Percentiles rank a stretch among this genome's conserved stretches.
phyloP scores from a whole-genome alignment of 2,888 invertebrate genomes.

The Artemia sp. region DNA sequence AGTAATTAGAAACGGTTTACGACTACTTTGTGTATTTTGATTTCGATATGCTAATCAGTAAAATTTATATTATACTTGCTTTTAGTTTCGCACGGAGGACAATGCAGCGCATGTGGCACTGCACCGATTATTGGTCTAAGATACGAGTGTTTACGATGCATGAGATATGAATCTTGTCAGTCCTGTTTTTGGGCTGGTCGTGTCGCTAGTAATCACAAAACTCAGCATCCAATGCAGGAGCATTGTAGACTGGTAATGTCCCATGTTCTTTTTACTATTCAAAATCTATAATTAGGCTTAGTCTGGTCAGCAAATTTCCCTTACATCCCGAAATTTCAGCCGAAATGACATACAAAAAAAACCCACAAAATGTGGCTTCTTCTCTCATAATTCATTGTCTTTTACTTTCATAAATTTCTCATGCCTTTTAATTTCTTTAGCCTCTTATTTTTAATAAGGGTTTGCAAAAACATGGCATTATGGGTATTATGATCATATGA shows the following conservation, averaged over 20 bases:
- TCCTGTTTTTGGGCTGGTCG: constrained; percentile 47
- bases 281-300: no score
- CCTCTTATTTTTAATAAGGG: no score
- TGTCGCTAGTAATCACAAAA: constrained; percentile 43
- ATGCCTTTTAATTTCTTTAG: no score
- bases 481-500: no score
- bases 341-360: no score
- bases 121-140: constrained; percentile 42
- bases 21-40: constrained; percentile 16
- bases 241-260: constrained; percentile 38
- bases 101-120: constrained; percentile 44
- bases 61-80: constrained; percentile 21
- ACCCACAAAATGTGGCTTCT: no score
- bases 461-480: no score
- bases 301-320: no score
- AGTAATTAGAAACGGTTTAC: constrained; percentile 14
- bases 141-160: constrained; percentile 47
- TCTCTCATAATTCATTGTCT: no score
- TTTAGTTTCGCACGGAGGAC: constrained; percentile 41
- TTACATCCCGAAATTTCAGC: no score
- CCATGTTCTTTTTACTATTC: no score
- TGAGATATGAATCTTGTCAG: constrained; percentile 48
- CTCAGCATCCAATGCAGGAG: constrained; percentile 47
- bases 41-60: not conserved
- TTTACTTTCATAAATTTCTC: no score